phyloP scores from a whole-genome alignment of 2,888 invertebrate genomes.

The Megalurothrips usitatus region DNA sequence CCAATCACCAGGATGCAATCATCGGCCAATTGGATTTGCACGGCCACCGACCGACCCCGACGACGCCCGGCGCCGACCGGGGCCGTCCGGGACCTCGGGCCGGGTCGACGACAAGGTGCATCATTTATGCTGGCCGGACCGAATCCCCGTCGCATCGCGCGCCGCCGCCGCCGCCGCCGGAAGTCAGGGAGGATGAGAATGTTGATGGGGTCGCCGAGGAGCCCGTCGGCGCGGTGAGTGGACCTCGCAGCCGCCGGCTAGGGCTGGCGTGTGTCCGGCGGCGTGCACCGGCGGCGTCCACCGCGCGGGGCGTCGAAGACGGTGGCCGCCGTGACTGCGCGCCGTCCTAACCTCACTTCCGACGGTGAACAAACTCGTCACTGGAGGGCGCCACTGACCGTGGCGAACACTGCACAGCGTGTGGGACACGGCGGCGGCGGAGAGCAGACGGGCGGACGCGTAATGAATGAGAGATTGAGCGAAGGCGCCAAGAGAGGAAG shows the following conservation, averaged over 20 bases:
- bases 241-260: too few relatives aligned
- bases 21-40: slow-evolving; percentile 7
- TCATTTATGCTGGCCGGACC: neutral
- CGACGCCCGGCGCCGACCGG: neutral
- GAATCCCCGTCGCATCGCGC: too few relatives aligned
- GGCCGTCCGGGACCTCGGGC: neutral
- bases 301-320: too few relatives aligned
- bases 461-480: neutral
- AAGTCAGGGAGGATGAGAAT: too few relatives aligned
- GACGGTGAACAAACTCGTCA: neutral
- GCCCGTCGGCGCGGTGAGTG: too few relatives aligned
- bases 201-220: too few relatives aligned
- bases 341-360: neutral
- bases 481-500: neutral
- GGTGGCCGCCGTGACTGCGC: too few relatives aligned
- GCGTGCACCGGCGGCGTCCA: too few relatives aligned
- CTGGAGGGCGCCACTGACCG: neutral
- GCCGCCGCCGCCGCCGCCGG: too few relatives aligned
- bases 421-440: neutral
- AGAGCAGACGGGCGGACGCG: neutral
- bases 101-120: neutral
- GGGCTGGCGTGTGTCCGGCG: too few relatives aligned
- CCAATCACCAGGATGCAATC: slow-evolving; percentile 22
- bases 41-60: neutral
- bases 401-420: neutral